These are phyloP conservation scores for Numenius arquata DNA, from an alignment of 2,113 vertebrate species.

Conservation along the genomic window DNA sequence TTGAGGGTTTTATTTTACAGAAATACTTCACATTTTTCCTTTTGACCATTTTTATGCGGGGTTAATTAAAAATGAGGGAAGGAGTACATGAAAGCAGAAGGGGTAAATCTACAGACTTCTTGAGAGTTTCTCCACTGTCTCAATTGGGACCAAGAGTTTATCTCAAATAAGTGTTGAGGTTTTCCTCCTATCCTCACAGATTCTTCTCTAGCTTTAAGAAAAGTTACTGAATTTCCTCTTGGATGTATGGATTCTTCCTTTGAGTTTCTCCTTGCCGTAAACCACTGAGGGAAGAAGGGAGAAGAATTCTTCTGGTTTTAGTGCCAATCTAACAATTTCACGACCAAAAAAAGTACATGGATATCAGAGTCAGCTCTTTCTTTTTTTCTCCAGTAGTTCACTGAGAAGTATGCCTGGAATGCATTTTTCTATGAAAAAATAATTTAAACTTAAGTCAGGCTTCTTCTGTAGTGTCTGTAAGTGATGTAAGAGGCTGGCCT, in stretches of 20 bases:
- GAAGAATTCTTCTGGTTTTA: background rate
- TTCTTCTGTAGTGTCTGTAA: background rate
- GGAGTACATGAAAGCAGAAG: background rate
- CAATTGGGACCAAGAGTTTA: background rate
- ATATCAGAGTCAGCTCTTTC: background rate
- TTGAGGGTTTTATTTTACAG: background rate
- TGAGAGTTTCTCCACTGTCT: background rate
- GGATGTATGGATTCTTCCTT: background rate
- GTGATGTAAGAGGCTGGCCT: background rate
- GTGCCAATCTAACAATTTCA: background rate
- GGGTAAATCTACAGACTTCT: background rate
- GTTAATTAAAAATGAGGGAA: background rate
- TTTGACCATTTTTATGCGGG: background rate
- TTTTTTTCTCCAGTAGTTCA: background rate
- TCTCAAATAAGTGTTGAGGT: background rate
- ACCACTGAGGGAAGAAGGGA: background rate
- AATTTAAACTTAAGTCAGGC: background rate
- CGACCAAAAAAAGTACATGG: background rate
- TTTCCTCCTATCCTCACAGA: background rate
- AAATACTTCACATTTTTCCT: background rate
- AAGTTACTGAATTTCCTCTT: background rate
- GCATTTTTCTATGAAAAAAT: fast-evolving
- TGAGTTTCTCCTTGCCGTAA: background rate
- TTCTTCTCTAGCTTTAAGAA: background rate
- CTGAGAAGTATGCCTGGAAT: background rate